Conservation (phyloP, 2,113 vertebrate genomes). For the Scortum barcoo region DNA sequence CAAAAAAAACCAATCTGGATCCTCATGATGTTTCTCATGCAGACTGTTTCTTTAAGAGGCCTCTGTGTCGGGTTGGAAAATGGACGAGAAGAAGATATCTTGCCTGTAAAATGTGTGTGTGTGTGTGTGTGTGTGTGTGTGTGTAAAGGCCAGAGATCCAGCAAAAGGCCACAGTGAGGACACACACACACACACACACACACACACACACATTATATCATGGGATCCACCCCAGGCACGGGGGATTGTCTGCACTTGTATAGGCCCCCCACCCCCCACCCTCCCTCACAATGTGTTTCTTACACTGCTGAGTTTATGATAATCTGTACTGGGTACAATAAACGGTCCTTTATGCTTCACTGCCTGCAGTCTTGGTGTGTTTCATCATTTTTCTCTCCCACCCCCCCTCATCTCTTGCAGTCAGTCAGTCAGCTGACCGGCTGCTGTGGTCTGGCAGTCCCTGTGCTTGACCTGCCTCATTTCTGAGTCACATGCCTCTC, state of each 20-base stretch:
- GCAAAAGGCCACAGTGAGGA: conserved; percentile 26
- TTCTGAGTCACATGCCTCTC: conserved; percentile 64
- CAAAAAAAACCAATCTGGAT: conserved; percentile 47
- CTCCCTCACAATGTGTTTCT: conserved; percentile 85
- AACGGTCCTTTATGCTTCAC: conserved; percentile 86
- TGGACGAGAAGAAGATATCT: conserved; percentile 37
- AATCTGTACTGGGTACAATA: conserved; percentile 99
- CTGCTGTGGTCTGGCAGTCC: conserved; percentile 40
- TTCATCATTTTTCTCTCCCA: conserved; percentile 42
- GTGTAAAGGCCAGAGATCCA: conserved; percentile 36
- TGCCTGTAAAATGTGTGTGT: neutral
- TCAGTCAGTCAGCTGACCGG: conserved; percentile 57
- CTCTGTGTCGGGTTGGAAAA: conserved; percentile 46
- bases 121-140: neutral
- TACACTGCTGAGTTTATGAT: conserved; percentile 93
- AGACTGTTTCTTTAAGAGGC: conserved; percentile 61
- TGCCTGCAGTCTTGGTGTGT: conserved; percentile 63
- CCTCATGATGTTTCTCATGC: conserved; percentile 63
- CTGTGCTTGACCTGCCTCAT: conserved; percentile 60
- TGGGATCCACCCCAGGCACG: conserved; percentile 23
- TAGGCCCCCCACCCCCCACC: conserved; percentile 72
- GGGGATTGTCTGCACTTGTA: conserved; percentile 79
- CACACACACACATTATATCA: conserved; percentile 43
- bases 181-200: no score
- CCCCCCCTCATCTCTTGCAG: neutral